phyloP scores from a whole-genome alignment of 1,140 invertebrate species.

The Drosophila busckii region DNA sequence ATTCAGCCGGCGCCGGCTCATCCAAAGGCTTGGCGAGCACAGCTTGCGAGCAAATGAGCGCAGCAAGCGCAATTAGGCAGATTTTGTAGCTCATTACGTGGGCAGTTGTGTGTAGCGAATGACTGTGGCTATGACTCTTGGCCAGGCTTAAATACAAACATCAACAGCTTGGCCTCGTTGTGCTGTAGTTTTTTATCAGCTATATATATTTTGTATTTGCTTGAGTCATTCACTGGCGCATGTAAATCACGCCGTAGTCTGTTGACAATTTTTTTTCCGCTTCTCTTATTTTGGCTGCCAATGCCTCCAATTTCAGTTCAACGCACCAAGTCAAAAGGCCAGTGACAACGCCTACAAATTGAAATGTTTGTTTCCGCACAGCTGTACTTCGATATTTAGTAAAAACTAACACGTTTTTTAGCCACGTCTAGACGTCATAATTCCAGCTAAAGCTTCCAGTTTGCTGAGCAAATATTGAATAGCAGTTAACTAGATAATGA shows the following conservation, averaged over 20 bases:
- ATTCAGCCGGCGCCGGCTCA: conserved; percentile 3
- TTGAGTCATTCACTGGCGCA: conserved; percentile 47
- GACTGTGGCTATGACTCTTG: conserved; percentile 11
- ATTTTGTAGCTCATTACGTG: conserved; percentile 53
- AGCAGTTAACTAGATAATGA: too few species aligned
- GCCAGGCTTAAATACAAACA: conserved; percentile 50
- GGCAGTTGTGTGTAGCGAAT: conserved; percentile 33
- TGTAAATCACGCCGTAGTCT: conserved; percentile 50
- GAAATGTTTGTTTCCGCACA: conserved; percentile 40
- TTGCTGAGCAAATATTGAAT: too few species aligned
- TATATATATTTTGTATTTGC: conserved; percentile 39
- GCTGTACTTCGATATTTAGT: background rate
- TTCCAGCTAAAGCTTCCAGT: too few species aligned
- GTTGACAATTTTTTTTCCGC: conserved; percentile 34
- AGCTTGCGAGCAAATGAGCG: conserved; percentile 6
- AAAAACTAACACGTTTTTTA: conserved; percentile 13
- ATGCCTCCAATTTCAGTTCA: conserved; percentile 57
- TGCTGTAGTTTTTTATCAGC: conserved; percentile 18
- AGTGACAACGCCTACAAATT: conserved; percentile 13
- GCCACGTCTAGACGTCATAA: too few species aligned
- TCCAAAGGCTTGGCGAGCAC: conserved; percentile 35
- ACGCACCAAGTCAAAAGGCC: conserved; percentile 30
- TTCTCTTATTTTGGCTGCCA: conserved; percentile 21
- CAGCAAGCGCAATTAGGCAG: conserved; percentile 12
- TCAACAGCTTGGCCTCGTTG: conserved; percentile 12